Conservation (phyloP, 2,888 invertebrate species). For the Amiota communis region DNA sequence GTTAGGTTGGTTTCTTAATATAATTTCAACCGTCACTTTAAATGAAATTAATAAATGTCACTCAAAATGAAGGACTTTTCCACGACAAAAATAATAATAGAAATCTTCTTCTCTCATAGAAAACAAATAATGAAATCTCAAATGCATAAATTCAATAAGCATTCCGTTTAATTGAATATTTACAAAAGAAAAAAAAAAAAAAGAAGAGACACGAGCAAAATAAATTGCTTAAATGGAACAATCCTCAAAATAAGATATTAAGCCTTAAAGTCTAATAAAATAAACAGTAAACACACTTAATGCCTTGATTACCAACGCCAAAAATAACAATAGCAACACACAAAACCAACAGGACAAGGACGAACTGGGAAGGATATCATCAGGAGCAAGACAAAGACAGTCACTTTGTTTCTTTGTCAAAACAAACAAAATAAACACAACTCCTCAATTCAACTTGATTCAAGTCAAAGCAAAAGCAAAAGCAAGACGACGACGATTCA, state of each 20-base stretch:
- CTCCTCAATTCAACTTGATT: neutral
- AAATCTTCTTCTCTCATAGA: too few relatives aligned
- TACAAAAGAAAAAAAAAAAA: constrained; percentile 3
- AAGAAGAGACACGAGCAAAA: constrained; percentile 19
- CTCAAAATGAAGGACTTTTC: constrained; percentile 51
- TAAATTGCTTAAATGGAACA: constrained; percentile 32
- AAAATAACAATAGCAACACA: constrained; percentile 41
- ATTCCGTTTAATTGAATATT: constrained; percentile 59
- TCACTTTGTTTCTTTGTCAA: neutral
- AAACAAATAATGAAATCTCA: neutral
- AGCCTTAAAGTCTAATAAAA: constrained; percentile 67
- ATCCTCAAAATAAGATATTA: constrained; percentile 57
- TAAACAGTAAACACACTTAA: constrained; percentile 68
- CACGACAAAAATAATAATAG: too few relatives aligned
- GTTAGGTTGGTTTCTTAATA: constrained; percentile 35
- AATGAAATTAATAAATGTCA: neutral
- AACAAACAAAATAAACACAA: neutral
- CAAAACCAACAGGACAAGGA: constrained; percentile 22
- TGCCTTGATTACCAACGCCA: constrained; percentile 63
- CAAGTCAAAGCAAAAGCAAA: neutral
- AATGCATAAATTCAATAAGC: constrained; percentile 20
- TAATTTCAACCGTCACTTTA: constrained; percentile 43
- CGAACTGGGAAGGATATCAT: neutral
- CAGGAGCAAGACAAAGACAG: neutral
- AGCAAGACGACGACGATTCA: neutral